phyloP scores from a whole-genome alignment of 2,113 vertebrate genomes.

The Carollia perspicillata region DNA sequence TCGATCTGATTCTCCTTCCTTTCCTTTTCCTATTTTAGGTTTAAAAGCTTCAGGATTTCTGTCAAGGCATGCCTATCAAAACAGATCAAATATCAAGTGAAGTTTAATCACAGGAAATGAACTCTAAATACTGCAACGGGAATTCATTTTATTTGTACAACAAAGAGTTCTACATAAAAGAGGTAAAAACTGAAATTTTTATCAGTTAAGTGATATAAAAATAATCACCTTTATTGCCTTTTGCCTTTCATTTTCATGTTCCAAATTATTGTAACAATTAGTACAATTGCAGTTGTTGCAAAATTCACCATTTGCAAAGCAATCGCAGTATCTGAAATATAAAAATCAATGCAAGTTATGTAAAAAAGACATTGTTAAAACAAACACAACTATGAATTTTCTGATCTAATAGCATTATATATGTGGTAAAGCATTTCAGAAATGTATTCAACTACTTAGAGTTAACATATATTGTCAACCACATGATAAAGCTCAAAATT shows the following conservation, averaged over 20 bases:
- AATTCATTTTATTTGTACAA: background rate
- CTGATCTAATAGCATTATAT: background rate
- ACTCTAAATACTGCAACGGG: background rate
- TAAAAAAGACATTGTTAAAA: background rate
- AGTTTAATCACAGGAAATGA: background rate
- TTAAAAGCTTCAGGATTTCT: slow-evolving; percentile 99
- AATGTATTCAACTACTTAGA: background rate
- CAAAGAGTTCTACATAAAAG: background rate
- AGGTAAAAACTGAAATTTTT: background rate
- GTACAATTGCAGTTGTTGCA: slow-evolving; percentile 99
- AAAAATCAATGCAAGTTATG: slow-evolving; percentile 47
- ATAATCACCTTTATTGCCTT: slow-evolving; percentile 97
- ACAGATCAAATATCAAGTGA: slow-evolving; percentile 52
- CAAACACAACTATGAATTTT: slow-evolving; percentile 12
- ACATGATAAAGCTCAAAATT: background rate
- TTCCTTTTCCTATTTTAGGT: slow-evolving; percentile 98
- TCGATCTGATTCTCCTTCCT: slow-evolving; percentile 95
- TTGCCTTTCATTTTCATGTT: slow-evolving; percentile 96
- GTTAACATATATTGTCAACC: background rate
- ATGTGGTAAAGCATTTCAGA: background rate
- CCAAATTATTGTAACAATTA: slow-evolving; percentile 98
- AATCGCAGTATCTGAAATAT: slow-evolving; percentile 94
- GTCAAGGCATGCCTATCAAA: slow-evolving; percentile 93
- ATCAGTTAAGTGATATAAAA: slow-evolving; percentile 13
- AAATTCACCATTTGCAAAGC: slow-evolving; percentile 98